A percentile compares a stretch with the other conserved stretches of the same genome.
These are phyloP conservation scores for Malaclemys terrapin DNA, from an alignment of 2,113 vertebrate genomes.

Conservation along the genomic window DNA sequence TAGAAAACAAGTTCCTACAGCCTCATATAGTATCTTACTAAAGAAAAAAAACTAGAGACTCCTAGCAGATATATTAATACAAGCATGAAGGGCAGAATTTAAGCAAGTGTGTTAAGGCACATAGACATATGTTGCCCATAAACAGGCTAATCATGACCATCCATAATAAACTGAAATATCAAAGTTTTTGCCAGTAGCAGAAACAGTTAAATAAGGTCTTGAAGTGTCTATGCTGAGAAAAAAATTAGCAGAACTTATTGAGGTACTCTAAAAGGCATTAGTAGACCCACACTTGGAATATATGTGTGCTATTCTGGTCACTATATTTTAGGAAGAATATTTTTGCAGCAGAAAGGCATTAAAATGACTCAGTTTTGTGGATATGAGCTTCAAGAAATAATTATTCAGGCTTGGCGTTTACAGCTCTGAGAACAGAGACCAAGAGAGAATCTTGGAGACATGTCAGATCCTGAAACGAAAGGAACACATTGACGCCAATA, in stretches of 20 bases:
- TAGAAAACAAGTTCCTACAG: neutral
- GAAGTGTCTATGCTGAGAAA: neutral
- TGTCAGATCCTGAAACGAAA: slow-evolving; percentile 52
- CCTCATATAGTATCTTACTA: neutral
- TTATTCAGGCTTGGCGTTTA: neutral
- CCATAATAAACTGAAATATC: neutral
- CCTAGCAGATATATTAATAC: neutral
- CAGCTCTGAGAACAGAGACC: slow-evolving; percentile 25
- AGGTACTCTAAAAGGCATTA: neutral
- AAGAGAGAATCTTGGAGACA: slow-evolving; percentile 47
- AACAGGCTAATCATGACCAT: neutral
- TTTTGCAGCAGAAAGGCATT: neutral
- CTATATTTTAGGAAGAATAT: neutral
- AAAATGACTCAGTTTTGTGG: neutral
- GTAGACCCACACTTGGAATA: neutral
- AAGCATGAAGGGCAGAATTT: neutral
- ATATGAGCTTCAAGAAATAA: neutral
- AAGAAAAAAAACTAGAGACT: neutral
- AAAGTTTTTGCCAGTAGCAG: neutral
- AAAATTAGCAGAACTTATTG: neutral
- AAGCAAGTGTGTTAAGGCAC: neutral
- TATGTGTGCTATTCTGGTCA: neutral
- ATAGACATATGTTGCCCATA: neutral
- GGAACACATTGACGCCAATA: slow-evolving; percentile 16
- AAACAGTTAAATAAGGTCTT: neutral